phyloP scores from a whole-genome alignment of 2,888 invertebrate genomes.

The Coenonympha glycerion region DNA sequence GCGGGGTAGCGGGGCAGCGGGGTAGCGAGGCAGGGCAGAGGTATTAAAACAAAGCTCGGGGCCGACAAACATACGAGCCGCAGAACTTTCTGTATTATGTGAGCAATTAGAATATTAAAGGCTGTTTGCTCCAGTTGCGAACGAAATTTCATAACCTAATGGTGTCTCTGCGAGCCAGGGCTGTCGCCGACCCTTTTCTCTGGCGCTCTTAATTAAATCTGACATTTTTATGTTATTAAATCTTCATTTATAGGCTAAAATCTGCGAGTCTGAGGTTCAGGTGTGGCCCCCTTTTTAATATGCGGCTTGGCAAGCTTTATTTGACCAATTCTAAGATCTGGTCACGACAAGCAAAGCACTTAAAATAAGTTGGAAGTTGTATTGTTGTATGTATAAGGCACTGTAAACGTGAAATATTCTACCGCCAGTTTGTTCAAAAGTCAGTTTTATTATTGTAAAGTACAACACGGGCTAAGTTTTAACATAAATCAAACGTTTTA shows the following conservation, averaged over 20 bases:
- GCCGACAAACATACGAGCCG: slow-evolving; percentile 28
- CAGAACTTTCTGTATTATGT: slow-evolving; percentile 33
- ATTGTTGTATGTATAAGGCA: too few relatives aligned
- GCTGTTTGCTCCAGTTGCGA: slow-evolving; percentile 33
- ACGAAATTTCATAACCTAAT: slow-evolving; percentile 33
- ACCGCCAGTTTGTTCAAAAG: neutral
- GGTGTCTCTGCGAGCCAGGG: slow-evolving; percentile 24
- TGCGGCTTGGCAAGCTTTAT: too few relatives aligned
- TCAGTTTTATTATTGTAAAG: slow-evolving; percentile 5
- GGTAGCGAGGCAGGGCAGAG: slow-evolving; percentile 14
- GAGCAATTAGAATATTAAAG: slow-evolving; percentile 38
- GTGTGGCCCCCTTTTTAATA: too few relatives aligned
- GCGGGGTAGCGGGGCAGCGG: too few relatives aligned
- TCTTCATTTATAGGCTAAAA: too few relatives aligned
- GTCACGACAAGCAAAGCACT: too few relatives aligned
- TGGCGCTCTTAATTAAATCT: neutral
- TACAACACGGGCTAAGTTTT: neutral
- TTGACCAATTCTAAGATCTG: too few relatives aligned
- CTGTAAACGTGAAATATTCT: slow-evolving; percentile 2
- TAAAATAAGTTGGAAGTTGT: too few relatives aligned
- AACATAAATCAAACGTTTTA: slow-evolving; percentile 9
- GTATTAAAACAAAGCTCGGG: slow-evolving; percentile 29
- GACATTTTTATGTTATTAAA: too few relatives aligned
- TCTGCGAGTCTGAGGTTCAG: too few relatives aligned
- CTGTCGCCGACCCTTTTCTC: neutral